A percentile compares a stretch with the other conserved stretches of the same genome.
These are phyloP conservation scores for Tragulus kanchil DNA, from an alignment of 2,113 vertebrate genomes.

Conservation along the genomic window DNA sequence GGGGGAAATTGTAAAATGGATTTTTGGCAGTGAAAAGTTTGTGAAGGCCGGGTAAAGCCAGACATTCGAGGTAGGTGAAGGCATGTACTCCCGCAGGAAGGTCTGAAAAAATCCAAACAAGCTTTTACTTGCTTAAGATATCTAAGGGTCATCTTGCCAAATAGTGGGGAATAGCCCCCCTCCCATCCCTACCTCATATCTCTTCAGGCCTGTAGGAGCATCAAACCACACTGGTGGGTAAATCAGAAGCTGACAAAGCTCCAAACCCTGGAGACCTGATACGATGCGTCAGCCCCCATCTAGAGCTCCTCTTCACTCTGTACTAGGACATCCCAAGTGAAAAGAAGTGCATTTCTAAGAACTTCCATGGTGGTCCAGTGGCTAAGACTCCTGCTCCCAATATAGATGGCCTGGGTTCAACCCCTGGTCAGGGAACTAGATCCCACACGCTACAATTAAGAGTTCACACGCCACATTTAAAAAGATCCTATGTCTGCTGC, in stretches of 20 bases:
- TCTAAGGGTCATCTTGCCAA: background rate
- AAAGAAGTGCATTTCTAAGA: constrained; percentile 47
- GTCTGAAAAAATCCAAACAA: background rate
- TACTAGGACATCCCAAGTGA: background rate
- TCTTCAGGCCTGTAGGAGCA: background rate
- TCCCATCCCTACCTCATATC: background rate
- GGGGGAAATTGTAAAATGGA: background rate
- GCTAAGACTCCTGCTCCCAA: background rate
- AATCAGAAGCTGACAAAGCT: background rate
- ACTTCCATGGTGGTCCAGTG: background rate
- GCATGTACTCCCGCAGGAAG: background rate
- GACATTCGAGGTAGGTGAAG: background rate
- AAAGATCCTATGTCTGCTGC: background rate
- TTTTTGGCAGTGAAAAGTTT: background rate
- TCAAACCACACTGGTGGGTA: background rate
- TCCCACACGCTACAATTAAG: background rate
- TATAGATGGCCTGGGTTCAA: background rate
- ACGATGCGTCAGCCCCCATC: rapidly evolving
- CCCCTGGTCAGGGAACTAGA: background rate
- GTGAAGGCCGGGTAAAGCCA: background rate
- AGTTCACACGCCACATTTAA: background rate
- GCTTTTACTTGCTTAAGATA: background rate
- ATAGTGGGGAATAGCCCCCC: background rate
- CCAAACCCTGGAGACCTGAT: background rate
- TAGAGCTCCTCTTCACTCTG: background rate